Evolutionary conservation across 2,113 vertebrate species (phyloP), one percentile per base, ranked within the genome.

Genomic region (Geococcyx californianus): DNA sequence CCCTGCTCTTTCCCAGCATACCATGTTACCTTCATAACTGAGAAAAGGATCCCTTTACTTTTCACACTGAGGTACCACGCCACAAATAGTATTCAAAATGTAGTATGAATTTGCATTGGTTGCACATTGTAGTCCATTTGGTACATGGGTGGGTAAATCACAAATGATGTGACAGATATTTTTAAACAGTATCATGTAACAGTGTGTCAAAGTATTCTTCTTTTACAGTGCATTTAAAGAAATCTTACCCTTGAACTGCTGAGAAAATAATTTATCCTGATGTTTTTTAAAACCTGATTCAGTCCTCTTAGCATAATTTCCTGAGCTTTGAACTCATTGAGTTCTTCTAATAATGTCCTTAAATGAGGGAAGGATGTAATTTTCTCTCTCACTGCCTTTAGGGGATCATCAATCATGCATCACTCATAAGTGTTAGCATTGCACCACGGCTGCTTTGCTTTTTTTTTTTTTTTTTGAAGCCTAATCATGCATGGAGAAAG

Each of bases 281-380:
- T 88, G 89, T 90, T 87, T 88, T 84, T 77, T 6, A 54, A 94
- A 92, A 79, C 25, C 40, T 84, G 83, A 94, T 95, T 95, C 86
- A 93, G 89, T 91, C 81, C 87, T 96, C 86, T 95, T 95, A 93
- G 87, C 93, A 92, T 94, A 91, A 95, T 94, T 96, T 95, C 90
- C 88, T 94, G 94, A 96, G 95, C 89, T 97, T 96, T 97, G 91
- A 96, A 92, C 94, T 93, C 93, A 84, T 68, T 75, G 94, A 96
- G 60, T 95, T 95, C 93, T 95, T 92, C 92, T 96, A 97, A 96
- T 96, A 93, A 89, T 84, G 95, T 72, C 80, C 83, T 94, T 93
- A 96, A 94, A 97, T 84, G 93, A 91, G 87, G 47, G 75, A 94
- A 96, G 75, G 84, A 96, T 84, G 93, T 91, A 97, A 95, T 97